Base-by-base conservation (phyloP, 1,140 invertebrate species). In the Parasteatoda tepidariorum region DNA sequence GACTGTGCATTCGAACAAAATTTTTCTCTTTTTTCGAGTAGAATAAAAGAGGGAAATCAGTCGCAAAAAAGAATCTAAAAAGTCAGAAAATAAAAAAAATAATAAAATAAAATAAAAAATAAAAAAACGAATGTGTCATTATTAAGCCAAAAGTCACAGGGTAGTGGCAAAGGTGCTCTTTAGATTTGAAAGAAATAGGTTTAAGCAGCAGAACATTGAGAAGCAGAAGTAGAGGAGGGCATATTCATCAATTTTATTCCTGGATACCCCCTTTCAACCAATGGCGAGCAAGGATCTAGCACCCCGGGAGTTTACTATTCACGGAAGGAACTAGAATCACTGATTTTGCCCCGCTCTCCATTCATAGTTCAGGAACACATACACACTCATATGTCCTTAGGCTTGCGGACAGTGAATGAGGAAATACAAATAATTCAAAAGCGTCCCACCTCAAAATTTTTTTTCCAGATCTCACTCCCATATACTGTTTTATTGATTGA, bases 351-450 rank as follows among this genome's bases (percentile, higher is more conserved):
- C 26, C n/a, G n/a, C 30, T 54, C 33, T 26, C 68, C 4, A 15
- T 22, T 54, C 70, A 57, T 30, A 24, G 57, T 73, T 57, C 48
- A 22, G 28, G 28, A n/a, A 28, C 34, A 24, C 31, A 33, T 28
- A 57, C 48, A 30, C 28, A 57, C 31, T 33, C 54, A 59, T 13
- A 73, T 24, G 38, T 24, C 13, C 13, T 48, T 73, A 57, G n/a
- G 70, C 57, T 15, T 61, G 54, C 54, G 54, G 61, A 75, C 30
- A 55, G 41, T 30, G 28, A 30, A 57, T 62, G 57, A 62, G 26
- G 41, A 68, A 75, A 75, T 75, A 75, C 73, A 61, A 75, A 75
- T 41, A 62, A 62, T 75, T 75, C 34, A 28, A 75, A 62, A 75
- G 73, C 70, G 54, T 73, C 48, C 34, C 38, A n/a, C n/a, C n/a